These are phyloP conservation scores for Eulemur rufifrons DNA, from an alignment of 2,113 vertebrate genomes.

Conservation along the genomic window DNA sequence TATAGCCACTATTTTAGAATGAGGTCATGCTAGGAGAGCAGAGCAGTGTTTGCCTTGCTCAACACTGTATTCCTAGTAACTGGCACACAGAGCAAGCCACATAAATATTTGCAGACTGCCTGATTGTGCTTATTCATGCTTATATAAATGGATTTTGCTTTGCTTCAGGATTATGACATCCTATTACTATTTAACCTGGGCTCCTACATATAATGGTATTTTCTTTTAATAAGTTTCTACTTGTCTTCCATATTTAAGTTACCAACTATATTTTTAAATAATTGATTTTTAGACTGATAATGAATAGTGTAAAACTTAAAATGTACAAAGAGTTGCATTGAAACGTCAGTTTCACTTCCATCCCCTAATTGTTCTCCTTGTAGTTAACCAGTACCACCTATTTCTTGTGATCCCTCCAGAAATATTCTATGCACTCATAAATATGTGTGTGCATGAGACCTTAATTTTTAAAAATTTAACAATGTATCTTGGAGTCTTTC, in stretches of 20 bases:
- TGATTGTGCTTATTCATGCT: neutral
- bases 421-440: neutral
- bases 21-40: neutral
- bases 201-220: neutral
- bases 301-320: neutral
- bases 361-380: neutral
- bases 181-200: neutral
- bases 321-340: neutral
- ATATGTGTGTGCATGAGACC: neutral
- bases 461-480: neutral
- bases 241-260: slow-evolving; percentile 4
- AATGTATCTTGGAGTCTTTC: neutral
- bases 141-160: neutral
- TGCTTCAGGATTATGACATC: neutral
- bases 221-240: neutral
- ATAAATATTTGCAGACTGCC: neutral
- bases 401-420: neutral
- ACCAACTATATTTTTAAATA: neutral
- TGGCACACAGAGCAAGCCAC: neutral
- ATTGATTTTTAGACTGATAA: neutral
- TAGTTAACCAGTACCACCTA: neutral
- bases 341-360: neutral
- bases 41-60: too few relatives aligned
- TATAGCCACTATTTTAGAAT: neutral
- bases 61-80: neutral